Evolutionary conservation across 2,113 vertebrate genomes (phyloP), one percentile per base, ranked within the genome.

Genomic region (Oophaga pumilio): DNA sequence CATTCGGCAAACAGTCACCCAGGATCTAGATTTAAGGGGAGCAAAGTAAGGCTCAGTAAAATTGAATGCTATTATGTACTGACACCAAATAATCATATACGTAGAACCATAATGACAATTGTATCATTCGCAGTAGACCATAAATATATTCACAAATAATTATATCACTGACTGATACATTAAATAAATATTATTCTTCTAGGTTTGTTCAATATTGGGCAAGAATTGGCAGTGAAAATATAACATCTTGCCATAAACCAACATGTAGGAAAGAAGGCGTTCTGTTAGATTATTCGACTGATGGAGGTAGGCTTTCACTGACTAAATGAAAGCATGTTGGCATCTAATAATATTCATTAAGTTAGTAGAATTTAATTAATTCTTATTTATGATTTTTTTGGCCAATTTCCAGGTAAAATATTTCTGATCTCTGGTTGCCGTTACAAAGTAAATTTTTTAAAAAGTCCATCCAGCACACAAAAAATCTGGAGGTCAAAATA

Each of bases 201-300:
- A 99, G 98, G 91, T 99, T 99, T 95, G 96, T 99, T 79, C 97
- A 99, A 77, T 99, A 99, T 92, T 99, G 98, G 98, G 98, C 97
- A 4, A 96, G 96, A 91, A 99, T 99, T 74, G 97, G 98, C 79
- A 99, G 98, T 91, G 97, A 99, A 89, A 97, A 99, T 91, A 96
- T 97, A 96, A 98, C 97, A 76, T 95, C 96, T 66, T 99, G 98
- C 81, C 97, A 98, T 90, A 95, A 97, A 89, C 97, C 97, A 0
- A 94, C 96, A n/a, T 99, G 98, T 92, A 96, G 97, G 81, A 98
- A 96, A 92, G 98, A 99, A 89, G 97, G 97, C 15, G 98, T 99
- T 76, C 93, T 99, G 87, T 91, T 99, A 86, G 98, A 99, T 89
- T 99, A 97, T 91, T 99, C 98, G 49, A 95, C 94, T 0, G 95